phyloP scores from a whole-genome alignment of 2,888 invertebrate species.

The Byasa hedistus region DNA sequence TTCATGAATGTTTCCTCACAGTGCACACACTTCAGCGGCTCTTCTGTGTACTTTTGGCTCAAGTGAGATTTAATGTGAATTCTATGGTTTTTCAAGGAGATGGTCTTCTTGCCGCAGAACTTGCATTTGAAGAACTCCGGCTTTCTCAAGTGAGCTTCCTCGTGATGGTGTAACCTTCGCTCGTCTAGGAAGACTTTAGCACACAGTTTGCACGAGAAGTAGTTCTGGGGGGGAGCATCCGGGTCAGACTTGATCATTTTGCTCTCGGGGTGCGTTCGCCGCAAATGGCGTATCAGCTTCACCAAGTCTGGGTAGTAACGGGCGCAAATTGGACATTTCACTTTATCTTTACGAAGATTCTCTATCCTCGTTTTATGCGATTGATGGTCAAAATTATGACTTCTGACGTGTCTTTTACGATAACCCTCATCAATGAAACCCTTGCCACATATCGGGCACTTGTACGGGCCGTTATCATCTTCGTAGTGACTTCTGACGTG shows the following conservation, averaged over 20 bases:
- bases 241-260: slow-evolving; percentile 77
- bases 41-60: slow-evolving; percentile 61
- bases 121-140: slow-evolving; percentile 72
- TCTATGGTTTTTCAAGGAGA: slow-evolving; percentile 64
- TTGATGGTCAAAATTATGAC: slow-evolving; percentile 74
- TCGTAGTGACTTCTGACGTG: slow-evolving; percentile 75
- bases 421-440: slow-evolving; percentile 76
- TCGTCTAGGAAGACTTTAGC: slow-evolving; percentile 69
- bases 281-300: slow-evolving; percentile 71
- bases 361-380: slow-evolving; percentile 66
- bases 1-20: slow-evolving; percentile 65
- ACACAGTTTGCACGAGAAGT: slow-evolving; percentile 69
- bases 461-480: slow-evolving; percentile 73
- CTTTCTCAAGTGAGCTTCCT: slow-evolving; percentile 66
- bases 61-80: slow-evolving; percentile 68
- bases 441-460: slow-evolving; percentile 75
- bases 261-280: slow-evolving; percentile 70
- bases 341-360: slow-evolving; percentile 64
- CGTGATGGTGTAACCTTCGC: slow-evolving; percentile 58
- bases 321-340: slow-evolving; percentile 71
- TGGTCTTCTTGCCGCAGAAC: slow-evolving; percentile 70
- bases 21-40: slow-evolving; percentile 65
- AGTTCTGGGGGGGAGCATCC: slow-evolving; percentile 63
- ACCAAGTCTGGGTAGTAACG: slow-evolving; percentile 65
- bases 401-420: slow-evolving; percentile 71